A percentile compares a stretch with the other conserved stretches of the same genome.
phyloP scores from a whole-genome alignment of 1,140 invertebrate species.

The Trachymyrmex septentrionalis region DNA sequence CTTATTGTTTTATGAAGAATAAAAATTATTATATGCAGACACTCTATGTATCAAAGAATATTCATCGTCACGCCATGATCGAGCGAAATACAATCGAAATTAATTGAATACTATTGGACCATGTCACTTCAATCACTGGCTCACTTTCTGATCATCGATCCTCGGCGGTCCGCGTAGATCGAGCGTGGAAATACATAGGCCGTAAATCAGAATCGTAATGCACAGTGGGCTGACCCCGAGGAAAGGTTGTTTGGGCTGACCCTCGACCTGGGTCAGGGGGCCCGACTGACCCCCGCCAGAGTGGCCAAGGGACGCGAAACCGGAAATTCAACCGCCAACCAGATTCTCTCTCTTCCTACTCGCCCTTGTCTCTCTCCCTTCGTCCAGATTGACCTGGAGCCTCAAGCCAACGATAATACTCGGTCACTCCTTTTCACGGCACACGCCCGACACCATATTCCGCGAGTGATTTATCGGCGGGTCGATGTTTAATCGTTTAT shows the following conservation, averaged over 20 bases:
- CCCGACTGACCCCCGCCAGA: conserved; percentile 77
- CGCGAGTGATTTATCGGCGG: conserved; percentile 81
- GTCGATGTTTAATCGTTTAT: conserved; percentile 76
- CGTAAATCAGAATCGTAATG: conserved; percentile 84
- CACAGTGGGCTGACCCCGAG: conserved; percentile 83
- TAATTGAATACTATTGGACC: conserved; percentile 50
- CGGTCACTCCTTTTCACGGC: conserved; percentile 84
- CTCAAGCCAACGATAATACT: conserved; percentile 77
- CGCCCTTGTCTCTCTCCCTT: neutral
- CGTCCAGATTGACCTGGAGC: conserved; percentile 79
- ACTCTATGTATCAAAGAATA: neutral
- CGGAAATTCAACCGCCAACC: conserved; percentile 76
- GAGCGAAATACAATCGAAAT: conserved; percentile 8
- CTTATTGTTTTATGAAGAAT: neutral
- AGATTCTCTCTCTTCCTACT: conserved; percentile 51
- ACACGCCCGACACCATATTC: conserved; percentile 76
- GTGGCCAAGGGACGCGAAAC: conserved; percentile 75
- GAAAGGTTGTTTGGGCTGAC: conserved; percentile 86
- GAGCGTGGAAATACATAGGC: conserved; percentile 73
- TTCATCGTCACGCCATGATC: neutral
- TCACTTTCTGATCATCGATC: conserved; percentile 52
- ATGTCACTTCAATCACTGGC: conserved; percentile 39
- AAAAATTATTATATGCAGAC: neutral
- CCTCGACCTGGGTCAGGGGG: conserved; percentile 83
- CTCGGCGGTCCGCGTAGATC: conserved; percentile 22